Conservation (phyloP, 2,797 vertebrate genomes). For the Phrynocephalus guinanensis region DNA sequence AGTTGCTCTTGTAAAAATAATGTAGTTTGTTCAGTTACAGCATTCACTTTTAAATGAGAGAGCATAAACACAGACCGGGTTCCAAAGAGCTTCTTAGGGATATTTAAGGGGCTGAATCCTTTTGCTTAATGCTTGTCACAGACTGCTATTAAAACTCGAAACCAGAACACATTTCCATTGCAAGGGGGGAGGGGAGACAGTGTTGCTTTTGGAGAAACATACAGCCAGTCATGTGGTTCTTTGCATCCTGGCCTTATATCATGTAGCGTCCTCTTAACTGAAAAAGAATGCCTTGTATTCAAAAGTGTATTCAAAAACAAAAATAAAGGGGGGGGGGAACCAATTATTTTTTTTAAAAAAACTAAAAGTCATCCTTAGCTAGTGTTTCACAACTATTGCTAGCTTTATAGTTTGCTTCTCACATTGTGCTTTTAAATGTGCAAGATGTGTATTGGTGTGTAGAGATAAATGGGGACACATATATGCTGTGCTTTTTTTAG, state of each 20-base stretch:
- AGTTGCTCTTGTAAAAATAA: conserved; percentile 62
- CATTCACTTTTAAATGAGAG: conserved; percentile 64
- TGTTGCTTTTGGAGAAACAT: neutral
- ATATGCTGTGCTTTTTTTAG: conserved; percentile 50
- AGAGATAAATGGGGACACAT: conserved; percentile 50
- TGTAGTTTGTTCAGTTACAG: conserved; percentile 60
- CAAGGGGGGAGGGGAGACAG: neutral
- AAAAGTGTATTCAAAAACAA: conserved; percentile 55
- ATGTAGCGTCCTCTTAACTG: conserved; percentile 62
- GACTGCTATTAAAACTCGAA: neutral
- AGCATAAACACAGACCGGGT: conserved; percentile 18
- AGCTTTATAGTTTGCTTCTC: conserved; percentile 58
- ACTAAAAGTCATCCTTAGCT: conserved; percentile 32
- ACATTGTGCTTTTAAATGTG: conserved; percentile 56
- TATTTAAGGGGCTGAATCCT: neutral
- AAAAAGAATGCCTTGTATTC: conserved; percentile 57
- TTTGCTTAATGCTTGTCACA: neutral
- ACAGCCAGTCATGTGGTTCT: neutral
- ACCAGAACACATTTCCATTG: neutral
- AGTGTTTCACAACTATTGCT: conserved; percentile 60
- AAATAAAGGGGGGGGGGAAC: neutral
- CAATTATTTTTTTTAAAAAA: neutral
- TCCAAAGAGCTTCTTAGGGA: neutral
- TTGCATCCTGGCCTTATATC: conserved; percentile 32
- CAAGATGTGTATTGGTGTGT: conserved; percentile 33